Conservation (phyloP, 2,888 invertebrate species). For the Hyposoter dolosus region DNA sequence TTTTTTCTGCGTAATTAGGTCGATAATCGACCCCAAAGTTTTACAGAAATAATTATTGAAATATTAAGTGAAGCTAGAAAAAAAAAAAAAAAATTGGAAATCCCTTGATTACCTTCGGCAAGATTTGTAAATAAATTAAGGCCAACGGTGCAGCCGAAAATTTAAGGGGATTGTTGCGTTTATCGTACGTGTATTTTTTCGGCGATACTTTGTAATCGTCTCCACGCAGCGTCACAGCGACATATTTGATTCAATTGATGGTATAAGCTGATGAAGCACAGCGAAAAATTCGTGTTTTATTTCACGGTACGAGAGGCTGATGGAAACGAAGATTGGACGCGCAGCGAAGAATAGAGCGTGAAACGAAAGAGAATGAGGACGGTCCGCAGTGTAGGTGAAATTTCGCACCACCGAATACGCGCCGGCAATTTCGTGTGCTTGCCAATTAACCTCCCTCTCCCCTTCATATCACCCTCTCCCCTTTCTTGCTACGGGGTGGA, state of each 20-base stretch:
- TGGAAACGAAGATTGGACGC: conserved; percentile 45
- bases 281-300: conserved; percentile 67
- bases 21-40: no score
- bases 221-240: not conserved
- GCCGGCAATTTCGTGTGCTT: conserved; percentile 77
- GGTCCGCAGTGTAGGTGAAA: conserved; percentile 42
- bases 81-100: not conserved
- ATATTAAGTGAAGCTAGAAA: no score
- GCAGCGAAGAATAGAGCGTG: conserved; percentile 2
- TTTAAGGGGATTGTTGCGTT: conserved; percentile 25
- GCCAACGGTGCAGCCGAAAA: not conserved
- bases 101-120: no score
- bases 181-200: not conserved
- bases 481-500: conserved; percentile 64
- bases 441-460: conserved; percentile 79
- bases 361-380: conserved; percentile 20
- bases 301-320: conserved; percentile 48
- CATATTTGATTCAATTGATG: conserved; percentile 49
- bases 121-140: conserved; percentile 7
- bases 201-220: conserved; percentile 2
- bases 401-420: conserved; percentile 62
- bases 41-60: no score
- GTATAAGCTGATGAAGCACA: conserved; percentile 59
- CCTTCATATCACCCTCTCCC: conserved; percentile 66
- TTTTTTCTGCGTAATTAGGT: no score